Conservation (phyloP, 2,797 vertebrate species). For the Darevskia nairensis region DNA sequence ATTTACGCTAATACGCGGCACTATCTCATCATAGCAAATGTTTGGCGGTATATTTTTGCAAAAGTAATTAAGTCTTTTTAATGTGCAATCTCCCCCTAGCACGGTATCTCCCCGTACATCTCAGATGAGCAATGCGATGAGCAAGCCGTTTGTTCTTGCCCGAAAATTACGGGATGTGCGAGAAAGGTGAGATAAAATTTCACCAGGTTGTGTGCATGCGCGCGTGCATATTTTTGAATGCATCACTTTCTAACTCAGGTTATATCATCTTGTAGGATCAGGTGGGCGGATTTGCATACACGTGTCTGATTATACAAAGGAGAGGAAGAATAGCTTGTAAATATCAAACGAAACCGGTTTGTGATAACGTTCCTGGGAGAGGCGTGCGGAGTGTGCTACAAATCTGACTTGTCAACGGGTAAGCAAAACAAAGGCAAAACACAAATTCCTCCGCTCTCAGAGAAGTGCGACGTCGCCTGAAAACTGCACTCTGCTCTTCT, state of each 20-base stretch:
- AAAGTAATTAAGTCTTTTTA: slow-evolving; percentile 57
- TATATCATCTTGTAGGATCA: slow-evolving; percentile 46
- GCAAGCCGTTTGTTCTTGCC: slow-evolving; percentile 56
- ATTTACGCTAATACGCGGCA: slow-evolving; percentile 55
- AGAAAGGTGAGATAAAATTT: slow-evolving; percentile 57
- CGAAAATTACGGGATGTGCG: slow-evolving; percentile 47
- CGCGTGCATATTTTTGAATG: slow-evolving; percentile 41
- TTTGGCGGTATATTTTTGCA: slow-evolving; percentile 44
- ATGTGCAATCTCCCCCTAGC: slow-evolving; percentile 46
- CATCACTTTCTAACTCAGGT: slow-evolving; percentile 55
- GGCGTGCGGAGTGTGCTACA: slow-evolving; percentile 39
- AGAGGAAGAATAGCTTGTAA: slow-evolving; percentile 62
- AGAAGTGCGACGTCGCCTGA: background rate
- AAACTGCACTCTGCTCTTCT: background rate
- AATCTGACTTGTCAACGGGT: slow-evolving; percentile 38
- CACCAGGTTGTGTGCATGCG: slow-evolving; percentile 7
- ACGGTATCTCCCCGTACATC: slow-evolving; percentile 48
- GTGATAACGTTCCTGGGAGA: slow-evolving; percentile 49
- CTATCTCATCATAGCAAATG: slow-evolving; percentile 53
- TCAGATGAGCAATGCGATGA: slow-evolving; percentile 40
- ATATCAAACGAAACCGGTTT: slow-evolving; percentile 61
- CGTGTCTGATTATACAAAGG: slow-evolving; percentile 64
- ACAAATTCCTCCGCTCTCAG: background rate
- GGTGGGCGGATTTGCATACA: slow-evolving; percentile 62
- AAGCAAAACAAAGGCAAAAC: slow-evolving; percentile 47